Evolutionary conservation across 2,113 vertebrate species (phyloP).

Genomic region (Pteronura brasiliensis): DNA sequence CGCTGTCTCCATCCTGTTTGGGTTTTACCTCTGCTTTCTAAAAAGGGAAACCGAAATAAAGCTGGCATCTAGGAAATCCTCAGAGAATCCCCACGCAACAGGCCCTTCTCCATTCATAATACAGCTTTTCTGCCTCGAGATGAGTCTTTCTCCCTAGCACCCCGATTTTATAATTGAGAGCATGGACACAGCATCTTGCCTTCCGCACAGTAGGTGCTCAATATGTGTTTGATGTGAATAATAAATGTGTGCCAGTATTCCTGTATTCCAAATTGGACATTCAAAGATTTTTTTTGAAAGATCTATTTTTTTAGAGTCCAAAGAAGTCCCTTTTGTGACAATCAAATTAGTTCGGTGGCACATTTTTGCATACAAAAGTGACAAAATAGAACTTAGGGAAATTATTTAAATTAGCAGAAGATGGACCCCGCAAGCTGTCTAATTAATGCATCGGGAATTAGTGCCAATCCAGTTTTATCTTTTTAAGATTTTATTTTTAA

Average conservation of each 20-base stretch:
- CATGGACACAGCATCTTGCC: not conserved
- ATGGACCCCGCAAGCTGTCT: constrained; percentile 67
- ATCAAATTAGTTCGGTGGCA: constrained; percentile 45
- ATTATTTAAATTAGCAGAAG: constrained; percentile 76
- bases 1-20: not conserved
- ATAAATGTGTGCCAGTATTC: not conserved
- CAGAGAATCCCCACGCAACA: not conserved
- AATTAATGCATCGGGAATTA: constrained; percentile 77
- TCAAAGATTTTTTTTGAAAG: not conserved
- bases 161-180: not conserved
- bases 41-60: not conserved
- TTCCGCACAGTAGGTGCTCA: not conserved
- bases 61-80: not conserved
- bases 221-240: not conserved
- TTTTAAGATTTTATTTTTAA: not conserved
- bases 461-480: constrained; percentile 64
- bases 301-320: not conserved
- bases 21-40: not conserved
- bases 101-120: not conserved
- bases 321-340: constrained; percentile 14
- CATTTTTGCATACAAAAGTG: constrained; percentile 60
- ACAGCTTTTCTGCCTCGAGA: not conserved
- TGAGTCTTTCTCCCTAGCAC: not conserved
- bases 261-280: not conserved
- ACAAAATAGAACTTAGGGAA: constrained; percentile 56